phyloP scores from a whole-genome alignment of 2,113 vertebrate species.

The Polyodon spathula region DNA sequence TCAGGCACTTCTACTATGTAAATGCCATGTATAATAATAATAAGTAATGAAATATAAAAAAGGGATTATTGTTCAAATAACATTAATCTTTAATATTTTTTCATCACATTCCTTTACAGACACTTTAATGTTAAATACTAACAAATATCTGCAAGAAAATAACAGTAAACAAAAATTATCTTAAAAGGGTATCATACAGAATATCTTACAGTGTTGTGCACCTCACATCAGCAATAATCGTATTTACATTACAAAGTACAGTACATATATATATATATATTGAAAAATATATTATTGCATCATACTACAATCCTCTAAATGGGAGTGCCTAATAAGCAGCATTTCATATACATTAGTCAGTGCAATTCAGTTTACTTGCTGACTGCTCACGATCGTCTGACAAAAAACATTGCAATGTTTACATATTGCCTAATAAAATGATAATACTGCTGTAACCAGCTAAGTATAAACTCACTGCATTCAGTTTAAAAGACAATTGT shows the following conservation, averaged over 20 bases:
- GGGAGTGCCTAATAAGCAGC: slow-evolving; percentile 51
- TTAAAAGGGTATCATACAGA: slow-evolving; percentile 27
- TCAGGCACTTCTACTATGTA: no score
- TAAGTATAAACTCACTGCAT: slow-evolving; percentile 5
- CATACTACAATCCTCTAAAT: slow-evolving; percentile 61
- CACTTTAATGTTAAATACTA: slow-evolving; percentile 25
- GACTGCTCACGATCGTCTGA: slow-evolving; percentile 37
- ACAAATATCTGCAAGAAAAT: slow-evolving; percentile 27
- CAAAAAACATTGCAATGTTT: slow-evolving; percentile 36
- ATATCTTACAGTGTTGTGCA: slow-evolving; percentile 25
- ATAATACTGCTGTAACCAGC: neutral
- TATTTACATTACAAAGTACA: slow-evolving; percentile 37
- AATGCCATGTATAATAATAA: no score
- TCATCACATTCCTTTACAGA: slow-evolving; percentile 35
- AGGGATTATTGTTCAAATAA: slow-evolving; percentile 17
- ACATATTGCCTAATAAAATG: slow-evolving; percentile 23
- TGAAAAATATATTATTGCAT: slow-evolving; percentile 72
- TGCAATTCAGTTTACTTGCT: slow-evolving; percentile 63
- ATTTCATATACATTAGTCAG: slow-evolving; percentile 51
- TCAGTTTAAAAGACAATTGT: slow-evolving; percentile 11
- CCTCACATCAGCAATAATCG: slow-evolving; percentile 16
- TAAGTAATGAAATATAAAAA: neutral
- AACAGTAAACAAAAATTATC: slow-evolving; percentile 37
- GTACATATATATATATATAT: slow-evolving; percentile 38
- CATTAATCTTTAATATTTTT: slow-evolving; percentile 31